A percentile compares a stretch with the other conserved stretches of the same genome.
Evolutionary conservation across 2,113 vertebrate species (phyloP).

Genomic region (Sitta europaea): DNA sequence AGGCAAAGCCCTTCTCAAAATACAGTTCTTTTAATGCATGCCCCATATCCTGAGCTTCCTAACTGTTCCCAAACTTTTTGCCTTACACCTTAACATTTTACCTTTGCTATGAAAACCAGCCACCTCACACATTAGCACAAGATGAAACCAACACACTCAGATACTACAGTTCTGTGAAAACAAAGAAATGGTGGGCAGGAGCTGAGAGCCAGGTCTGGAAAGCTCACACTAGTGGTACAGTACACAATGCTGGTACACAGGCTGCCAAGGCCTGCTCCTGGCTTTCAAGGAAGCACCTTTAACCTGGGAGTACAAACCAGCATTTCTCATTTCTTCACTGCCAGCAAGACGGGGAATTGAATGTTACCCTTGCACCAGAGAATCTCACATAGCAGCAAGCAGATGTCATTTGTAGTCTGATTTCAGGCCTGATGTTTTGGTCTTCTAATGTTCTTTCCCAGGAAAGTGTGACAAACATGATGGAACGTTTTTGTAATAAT

Average conservation of each 20-base stretch:
- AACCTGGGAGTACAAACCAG: neutral
- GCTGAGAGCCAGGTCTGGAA: neutral
- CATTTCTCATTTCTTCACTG: neutral
- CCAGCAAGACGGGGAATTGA: neutral
- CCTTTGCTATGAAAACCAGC: neutral
- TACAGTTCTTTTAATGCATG: neutral
- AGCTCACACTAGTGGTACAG: neutral
- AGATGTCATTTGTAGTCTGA: no score
- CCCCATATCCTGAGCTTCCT: neutral
- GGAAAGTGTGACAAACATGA: no score
- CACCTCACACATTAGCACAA: neutral
- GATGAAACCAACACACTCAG: neutral
- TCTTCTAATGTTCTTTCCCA: no score
- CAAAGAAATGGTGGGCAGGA: neutral
- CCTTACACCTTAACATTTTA: neutral
- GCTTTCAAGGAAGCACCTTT: neutral
- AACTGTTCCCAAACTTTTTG: neutral
- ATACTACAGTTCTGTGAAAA: neutral
- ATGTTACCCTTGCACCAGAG: neutral
- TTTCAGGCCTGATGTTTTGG: no score
- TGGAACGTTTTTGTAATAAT: no score
- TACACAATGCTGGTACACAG: neutral
- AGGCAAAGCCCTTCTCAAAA: neutral
- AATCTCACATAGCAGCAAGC: neutral
- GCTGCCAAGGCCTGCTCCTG: neutral